These are phyloP conservation scores for Syrista parreyssii DNA, from an alignment of 2,888 invertebrate species.

Conservation along the genomic window DNA sequence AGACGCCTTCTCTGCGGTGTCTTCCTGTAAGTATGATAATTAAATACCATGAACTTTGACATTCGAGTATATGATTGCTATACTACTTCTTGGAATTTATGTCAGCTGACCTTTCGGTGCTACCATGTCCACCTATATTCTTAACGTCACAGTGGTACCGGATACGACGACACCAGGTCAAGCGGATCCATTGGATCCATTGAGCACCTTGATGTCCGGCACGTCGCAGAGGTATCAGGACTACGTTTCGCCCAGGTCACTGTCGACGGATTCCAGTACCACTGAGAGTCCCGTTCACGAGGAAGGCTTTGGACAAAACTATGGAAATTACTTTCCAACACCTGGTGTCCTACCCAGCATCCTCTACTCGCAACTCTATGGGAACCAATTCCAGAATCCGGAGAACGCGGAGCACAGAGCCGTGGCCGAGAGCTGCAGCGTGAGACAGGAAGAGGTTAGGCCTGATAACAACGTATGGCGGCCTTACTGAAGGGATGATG, in stretches of 20 bases:
- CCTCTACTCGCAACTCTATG: conserved; percentile 85
- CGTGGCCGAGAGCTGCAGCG: conserved; percentile 59
- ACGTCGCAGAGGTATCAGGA: conserved; percentile 60
- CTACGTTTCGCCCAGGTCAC: conserved; percentile 73
- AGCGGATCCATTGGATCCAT: conserved; percentile 56
- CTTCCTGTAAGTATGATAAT: conserved; percentile 52
- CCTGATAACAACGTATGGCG: conserved; percentile 64
- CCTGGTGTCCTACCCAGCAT: conserved; percentile 82
- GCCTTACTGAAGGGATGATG: conserved; percentile 53
- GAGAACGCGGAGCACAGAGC: conserved; percentile 60
- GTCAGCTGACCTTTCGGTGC: neutral
- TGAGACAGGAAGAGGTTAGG: conserved; percentile 60
- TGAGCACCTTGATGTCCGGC: conserved; percentile 57
- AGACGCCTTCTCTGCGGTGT: conserved; percentile 61
- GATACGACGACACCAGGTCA: conserved; percentile 75
- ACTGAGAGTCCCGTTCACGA: conserved; percentile 87
- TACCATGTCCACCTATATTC: neutral
- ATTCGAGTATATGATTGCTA: neutral
- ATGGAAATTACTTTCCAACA: conserved; percentile 75
- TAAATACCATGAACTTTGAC: neutral
- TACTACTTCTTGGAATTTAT: neutral
- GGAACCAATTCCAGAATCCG: conserved; percentile 66
- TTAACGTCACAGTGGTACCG: conserved; percentile 73
- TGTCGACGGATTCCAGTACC: conserved; percentile 85
- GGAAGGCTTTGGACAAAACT: conserved; percentile 71